A percentile compares a stretch with the other conserved stretches of the same genome.
Evolutionary conservation across 2,888 invertebrate species (phyloP).

Genomic region (Papilio gigon): DNA sequence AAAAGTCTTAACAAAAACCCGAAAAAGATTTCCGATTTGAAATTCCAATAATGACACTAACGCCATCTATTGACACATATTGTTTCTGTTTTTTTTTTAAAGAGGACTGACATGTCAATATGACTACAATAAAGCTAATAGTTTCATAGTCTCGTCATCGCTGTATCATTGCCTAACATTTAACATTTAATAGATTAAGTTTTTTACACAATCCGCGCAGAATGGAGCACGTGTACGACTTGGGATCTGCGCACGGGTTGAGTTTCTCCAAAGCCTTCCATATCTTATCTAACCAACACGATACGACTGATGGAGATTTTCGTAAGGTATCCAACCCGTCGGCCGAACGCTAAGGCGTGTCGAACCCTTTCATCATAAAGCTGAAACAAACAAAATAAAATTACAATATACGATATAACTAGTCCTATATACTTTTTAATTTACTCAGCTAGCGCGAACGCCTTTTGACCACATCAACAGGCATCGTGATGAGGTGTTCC

Average conservation of each 20-base stretch:
- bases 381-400: slow-evolving; percentile 54
- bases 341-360: slow-evolving; percentile 28
- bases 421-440: too few species aligned
- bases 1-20: neutral
- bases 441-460: neutral
- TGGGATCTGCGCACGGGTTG: slow-evolving; percentile 7
- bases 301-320: neutral
- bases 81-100: too few species aligned
- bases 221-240: neutral
- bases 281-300: neutral
- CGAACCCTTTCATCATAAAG: slow-evolving; percentile 50
- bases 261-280: neutral
- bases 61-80: too few species aligned
- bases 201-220: neutral
- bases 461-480: slow-evolving; percentile 1
- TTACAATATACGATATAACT: too few species aligned
- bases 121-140: too few species aligned
- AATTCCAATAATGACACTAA: too few species aligned
- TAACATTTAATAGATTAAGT: neutral
- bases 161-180: too few species aligned
- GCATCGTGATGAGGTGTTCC: too few species aligned
- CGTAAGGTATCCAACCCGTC: slow-evolving; percentile 1
- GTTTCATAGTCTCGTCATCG: too few species aligned
- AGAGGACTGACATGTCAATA: too few species aligned
- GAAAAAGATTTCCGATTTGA: too few species aligned